phyloP scores from a whole-genome alignment of 2,797 vertebrate genomes.

The Pogonophryne albipinna region DNA sequence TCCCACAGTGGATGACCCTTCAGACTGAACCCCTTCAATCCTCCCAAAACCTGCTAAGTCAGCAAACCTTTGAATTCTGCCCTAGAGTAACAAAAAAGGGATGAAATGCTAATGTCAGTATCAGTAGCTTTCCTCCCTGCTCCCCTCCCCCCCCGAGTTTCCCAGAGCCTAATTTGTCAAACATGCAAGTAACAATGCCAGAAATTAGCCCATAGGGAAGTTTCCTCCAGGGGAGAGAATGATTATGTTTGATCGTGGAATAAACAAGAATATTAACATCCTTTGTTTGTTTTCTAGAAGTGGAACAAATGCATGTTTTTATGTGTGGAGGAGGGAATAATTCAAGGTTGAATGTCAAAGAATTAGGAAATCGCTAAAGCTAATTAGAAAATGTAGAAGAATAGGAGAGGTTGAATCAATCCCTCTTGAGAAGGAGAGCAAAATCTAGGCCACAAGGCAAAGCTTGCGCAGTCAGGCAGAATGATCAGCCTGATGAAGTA shows the following conservation, averaged over 20 bases:
- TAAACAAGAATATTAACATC: slow-evolving; percentile 84
- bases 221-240: slow-evolving; percentile 73
- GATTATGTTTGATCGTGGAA: slow-evolving; percentile 85
- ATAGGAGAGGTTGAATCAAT: slow-evolving; percentile 77
- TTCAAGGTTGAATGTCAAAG: slow-evolving; percentile 84
- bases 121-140: slow-evolving; percentile 23
- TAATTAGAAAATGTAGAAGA: slow-evolving; percentile 80
- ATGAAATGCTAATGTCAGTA: slow-evolving; percentile 75
- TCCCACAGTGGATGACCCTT: slow-evolving; percentile 63
- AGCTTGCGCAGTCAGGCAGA: slow-evolving; percentile 37
- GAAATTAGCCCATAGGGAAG: slow-evolving; percentile 79
- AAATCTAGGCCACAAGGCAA: slow-evolving; percentile 74
- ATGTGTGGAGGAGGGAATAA: slow-evolving; percentile 72
- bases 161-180: slow-evolving; percentile 82
- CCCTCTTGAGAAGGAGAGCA: slow-evolving; percentile 54
- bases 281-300: slow-evolving; percentile 83
- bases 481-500: slow-evolving; percentile 66
- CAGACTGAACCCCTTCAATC: slow-evolving; percentile 62
- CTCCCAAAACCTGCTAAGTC: slow-evolving; percentile 72
- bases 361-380: slow-evolving; percentile 71
- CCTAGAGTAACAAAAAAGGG: slow-evolving; percentile 45
- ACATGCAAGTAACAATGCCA: slow-evolving; percentile 78
- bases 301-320: slow-evolving; percentile 78
- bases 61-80: slow-evolving; percentile 73
- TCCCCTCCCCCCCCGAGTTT: slow-evolving; percentile 41